phyloP scores from a whole-genome alignment of 2,888 invertebrate species.

The Phyllotreta striolata region DNA sequence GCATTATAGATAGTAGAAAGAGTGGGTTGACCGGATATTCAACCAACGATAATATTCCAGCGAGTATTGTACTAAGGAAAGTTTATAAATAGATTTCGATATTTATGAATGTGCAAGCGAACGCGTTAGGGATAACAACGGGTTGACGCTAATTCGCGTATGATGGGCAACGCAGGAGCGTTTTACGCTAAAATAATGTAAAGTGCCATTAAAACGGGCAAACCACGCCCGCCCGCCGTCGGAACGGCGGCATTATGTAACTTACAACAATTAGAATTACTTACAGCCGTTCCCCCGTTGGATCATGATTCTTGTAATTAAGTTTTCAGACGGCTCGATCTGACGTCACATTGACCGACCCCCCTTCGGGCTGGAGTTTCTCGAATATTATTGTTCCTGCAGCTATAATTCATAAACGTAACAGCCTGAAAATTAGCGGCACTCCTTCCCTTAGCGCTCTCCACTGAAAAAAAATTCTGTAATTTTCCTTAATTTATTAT shows the following conservation, averaged over 20 bases:
- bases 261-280: slow-evolving; percentile 49
- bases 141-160: slow-evolving; percentile 34
- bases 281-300: slow-evolving; percentile 53
- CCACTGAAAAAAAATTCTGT: too few relatives aligned
- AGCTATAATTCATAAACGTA: slow-evolving; percentile 43
- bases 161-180: slow-evolving; percentile 34
- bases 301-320: slow-evolving; percentile 53
- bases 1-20: too few relatives aligned
- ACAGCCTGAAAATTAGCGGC: slow-evolving; percentile 45
- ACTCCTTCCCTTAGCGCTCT: slow-evolving; percentile 22
- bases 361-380: slow-evolving; percentile 45
- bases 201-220: slow-evolving; percentile 32
- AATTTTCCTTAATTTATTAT: too few relatives aligned
- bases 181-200: slow-evolving; percentile 39
- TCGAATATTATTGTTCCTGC: slow-evolving; percentile 44
- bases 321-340: slow-evolving; percentile 47
- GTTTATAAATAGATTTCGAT: not conserved
- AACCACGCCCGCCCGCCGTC: slow-evolving; percentile 30
- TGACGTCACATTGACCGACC: slow-evolving; percentile 50
- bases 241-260: slow-evolving; percentile 46
- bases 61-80: not conserved
- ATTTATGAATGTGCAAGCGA: slow-evolving; percentile 26
- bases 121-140: slow-evolving; percentile 31
- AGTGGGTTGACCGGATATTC: too few relatives aligned
- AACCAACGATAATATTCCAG: not conserved